Base-by-base conservation (phyloP, 2,888 invertebrate species). In the Tethea ocularis region DNA sequence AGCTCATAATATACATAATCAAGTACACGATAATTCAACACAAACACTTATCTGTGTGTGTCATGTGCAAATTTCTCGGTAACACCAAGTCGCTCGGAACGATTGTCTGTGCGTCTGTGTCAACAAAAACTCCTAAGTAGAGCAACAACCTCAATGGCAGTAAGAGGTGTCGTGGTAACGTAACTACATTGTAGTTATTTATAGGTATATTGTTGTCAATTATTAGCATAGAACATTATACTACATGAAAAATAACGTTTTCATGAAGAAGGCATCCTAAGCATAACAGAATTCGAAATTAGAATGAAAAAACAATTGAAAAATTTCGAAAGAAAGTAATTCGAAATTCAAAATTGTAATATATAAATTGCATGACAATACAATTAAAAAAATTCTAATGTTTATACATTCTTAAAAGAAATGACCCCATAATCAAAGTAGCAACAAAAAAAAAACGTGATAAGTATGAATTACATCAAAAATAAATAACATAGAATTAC, bases 81-180 rank as follows among this genome's bases (percentile, higher is more conserved):
- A 46, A 46, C 41, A 20, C 8, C 41, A n/a, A 10, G 46, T n/a
- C n/a, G 38, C 38, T 38, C 38, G 38, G 38, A 38, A n/a, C 46
- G 46, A 46, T 46, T 46, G 46, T 46, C 46, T 46, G 46, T 46
- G 46, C 46, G 46, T 46, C 46, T 46, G 46, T 46, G 46, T 46
- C 46, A 46, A 46, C 46, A 46, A 46, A 46, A 46, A 46, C 46
- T 46, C 20, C 20, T 20, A 46, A 20, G 17, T 46, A 20, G 46
- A 46, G 17, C 46, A 46, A 46, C 46, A 46, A 46, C 46, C 46
- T 46, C 46, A 10, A 3, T 17, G 41, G 41, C 46, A 10, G 46
- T n/a, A 38, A 36, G 15, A 17, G 41, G 17, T 17, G 17, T 17
- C 41, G 17, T 17, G 17, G 17, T 8, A 7, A 20, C 46, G 46